Evolutionary conservation across 1,140 invertebrate genomes (phyloP).

Genomic region (Oncopodura yosiiana): DNA sequence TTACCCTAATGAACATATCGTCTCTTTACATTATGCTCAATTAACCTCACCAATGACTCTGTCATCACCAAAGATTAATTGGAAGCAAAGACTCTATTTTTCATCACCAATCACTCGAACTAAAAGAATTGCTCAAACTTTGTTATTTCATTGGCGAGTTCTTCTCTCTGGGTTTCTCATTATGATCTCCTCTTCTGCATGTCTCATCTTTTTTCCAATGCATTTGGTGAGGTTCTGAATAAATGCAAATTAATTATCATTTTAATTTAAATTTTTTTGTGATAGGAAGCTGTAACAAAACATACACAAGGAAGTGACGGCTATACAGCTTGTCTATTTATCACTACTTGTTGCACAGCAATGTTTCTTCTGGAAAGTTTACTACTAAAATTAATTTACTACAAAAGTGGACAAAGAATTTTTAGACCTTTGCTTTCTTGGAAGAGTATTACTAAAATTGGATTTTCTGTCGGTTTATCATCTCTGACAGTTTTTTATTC

Average conservation of each 20-base stretch:
- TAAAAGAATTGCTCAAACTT: too few relatives aligned
- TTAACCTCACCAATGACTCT: too few relatives aligned
- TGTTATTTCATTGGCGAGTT: too few relatives aligned
- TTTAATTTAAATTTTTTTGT: neutral
- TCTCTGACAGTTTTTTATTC: conserved; percentile 34
- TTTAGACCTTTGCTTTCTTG: conserved; percentile 23
- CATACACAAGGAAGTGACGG: conserved; percentile 15
- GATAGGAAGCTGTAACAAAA: conserved; percentile 3
- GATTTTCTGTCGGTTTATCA: conserved; percentile 29
- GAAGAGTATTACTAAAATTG: conserved; percentile 24
- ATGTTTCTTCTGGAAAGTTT: conserved; percentile 15
- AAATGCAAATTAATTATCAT: too few relatives aligned
- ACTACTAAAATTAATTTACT: conserved; percentile 12
- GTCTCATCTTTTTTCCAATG: conserved; percentile 26
- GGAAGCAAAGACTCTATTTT: too few relatives aligned
- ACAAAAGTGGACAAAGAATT: neutral
- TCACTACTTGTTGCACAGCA: conserved; percentile 11
- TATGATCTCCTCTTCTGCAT: conserved; percentile 14
- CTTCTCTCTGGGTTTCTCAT: conserved; percentile 1
- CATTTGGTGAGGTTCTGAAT: conserved; percentile 6
- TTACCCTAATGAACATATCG: too few relatives aligned
- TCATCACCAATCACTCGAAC: too few relatives aligned
- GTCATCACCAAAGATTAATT: too few relatives aligned
- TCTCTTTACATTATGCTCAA: too few relatives aligned
- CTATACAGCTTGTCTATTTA: conserved; percentile 22